A percentile compares a stretch with the other conserved stretches of the same genome.
Evolutionary conservation across 2,888 invertebrate genomes (phyloP).

Genomic region (Hypomecis atomaria): DNA sequence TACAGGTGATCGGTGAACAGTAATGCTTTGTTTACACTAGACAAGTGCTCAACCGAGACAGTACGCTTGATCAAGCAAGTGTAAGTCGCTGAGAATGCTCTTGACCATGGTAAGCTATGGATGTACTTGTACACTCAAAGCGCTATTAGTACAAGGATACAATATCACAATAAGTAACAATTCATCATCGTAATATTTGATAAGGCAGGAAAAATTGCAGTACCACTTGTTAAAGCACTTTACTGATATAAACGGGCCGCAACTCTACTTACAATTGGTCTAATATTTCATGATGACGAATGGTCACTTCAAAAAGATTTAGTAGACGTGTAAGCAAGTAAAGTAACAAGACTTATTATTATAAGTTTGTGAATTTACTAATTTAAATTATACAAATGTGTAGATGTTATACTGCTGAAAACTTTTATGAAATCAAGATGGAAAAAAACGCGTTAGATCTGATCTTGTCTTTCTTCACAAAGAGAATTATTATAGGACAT

Average conservation of each 20-base stretch:
- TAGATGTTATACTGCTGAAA: too few relatives aligned
- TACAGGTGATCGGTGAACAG: slow-evolving; percentile 32
- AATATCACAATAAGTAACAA: too few relatives aligned
- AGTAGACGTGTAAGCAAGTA: slow-evolving; percentile 22
- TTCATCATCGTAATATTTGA: neutral
- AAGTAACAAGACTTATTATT: slow-evolving; percentile 10
- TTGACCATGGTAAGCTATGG: neutral
- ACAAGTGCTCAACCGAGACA: slow-evolving; percentile 9
- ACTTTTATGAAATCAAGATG: too few relatives aligned
- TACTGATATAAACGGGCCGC: slow-evolving; percentile 7
- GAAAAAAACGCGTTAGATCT: too few relatives aligned
- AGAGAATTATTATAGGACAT: too few relatives aligned
- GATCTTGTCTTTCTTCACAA: too few relatives aligned
- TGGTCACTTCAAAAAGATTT: slow-evolving; percentile 14
- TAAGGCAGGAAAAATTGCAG: too few relatives aligned
- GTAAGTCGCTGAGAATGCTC: neutral
- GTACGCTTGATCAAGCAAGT: slow-evolving; percentile 3
- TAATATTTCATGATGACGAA: slow-evolving; percentile 17
- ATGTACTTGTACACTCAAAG: neutral
- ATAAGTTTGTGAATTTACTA: slow-evolving; percentile 6
- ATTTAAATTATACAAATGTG: too few relatives aligned
- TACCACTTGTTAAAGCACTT: neutral
- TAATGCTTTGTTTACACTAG: slow-evolving; percentile 18
- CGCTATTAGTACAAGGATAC: too few relatives aligned
- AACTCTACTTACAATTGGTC: slow-evolving; percentile 9